A percentile compares a stretch with the other conserved stretches of the same genome.
phyloP scores from a whole-genome alignment of 2,113 vertebrate genomes.

The Neoarius graeffei region DNA sequence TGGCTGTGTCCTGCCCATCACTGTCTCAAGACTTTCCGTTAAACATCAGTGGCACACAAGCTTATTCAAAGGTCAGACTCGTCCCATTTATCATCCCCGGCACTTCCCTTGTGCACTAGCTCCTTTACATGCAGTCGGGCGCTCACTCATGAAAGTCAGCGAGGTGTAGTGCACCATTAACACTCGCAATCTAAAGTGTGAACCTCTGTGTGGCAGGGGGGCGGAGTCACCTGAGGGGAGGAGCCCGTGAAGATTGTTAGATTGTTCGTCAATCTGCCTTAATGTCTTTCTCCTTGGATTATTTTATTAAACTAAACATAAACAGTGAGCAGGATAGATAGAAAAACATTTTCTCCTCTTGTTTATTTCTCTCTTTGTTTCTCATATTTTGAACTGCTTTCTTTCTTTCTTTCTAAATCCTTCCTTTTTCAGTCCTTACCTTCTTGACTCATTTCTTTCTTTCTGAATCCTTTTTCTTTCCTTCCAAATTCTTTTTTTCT shows the following conservation, averaged over 20 bases:
- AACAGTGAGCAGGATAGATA: neutral
- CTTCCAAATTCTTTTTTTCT: no score
- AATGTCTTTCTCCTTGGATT: neutral
- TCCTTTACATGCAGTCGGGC: neutral
- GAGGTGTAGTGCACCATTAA: neutral
- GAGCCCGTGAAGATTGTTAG: neutral
- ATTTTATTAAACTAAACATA: neutral
- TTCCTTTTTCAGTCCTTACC: no score
- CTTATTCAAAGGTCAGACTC: conserved; percentile 9
- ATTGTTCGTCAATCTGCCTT: neutral
- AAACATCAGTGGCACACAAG: neutral
- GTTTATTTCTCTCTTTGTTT: neutral
- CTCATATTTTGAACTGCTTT: neutral
- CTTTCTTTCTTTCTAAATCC: neutral
- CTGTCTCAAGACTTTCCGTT: conserved; percentile 1
- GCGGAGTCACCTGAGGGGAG: neutral
- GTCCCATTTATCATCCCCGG: neutral
- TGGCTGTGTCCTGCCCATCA: neutral
- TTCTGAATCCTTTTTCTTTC: neutral
- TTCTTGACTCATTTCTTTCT: neutral
- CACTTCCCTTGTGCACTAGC: neutral
- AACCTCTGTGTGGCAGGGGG: neutral
- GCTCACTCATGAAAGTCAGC: neutral
- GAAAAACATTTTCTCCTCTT: neutral
- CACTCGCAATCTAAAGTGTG: neutral